These are phyloP conservation scores for Plecturocebus donacophilus DNA, from an alignment of 2,113 vertebrate species.

Conservation along the genomic window DNA sequence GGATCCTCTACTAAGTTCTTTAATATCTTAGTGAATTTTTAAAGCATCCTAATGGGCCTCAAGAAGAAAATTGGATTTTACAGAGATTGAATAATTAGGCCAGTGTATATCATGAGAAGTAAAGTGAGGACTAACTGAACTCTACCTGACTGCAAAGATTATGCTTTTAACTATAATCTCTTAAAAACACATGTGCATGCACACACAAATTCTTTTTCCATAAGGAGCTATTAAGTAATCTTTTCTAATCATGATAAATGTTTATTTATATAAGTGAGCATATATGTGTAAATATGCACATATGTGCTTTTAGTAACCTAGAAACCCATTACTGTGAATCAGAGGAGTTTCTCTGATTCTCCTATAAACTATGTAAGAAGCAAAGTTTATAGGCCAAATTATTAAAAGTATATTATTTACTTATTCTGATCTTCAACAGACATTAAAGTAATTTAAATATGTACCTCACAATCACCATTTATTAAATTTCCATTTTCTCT, in stretches of 20 bases:
- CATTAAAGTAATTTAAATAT: not conserved
- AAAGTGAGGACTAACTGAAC: not conserved
- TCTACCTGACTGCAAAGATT: not conserved
- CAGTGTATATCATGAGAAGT: not conserved
- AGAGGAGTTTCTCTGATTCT: not conserved
- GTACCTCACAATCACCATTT: not conserved
- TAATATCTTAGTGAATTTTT: not conserved
- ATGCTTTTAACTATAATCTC: slow-evolving; percentile 4
- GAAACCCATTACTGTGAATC: not conserved
- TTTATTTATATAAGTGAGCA: not conserved
- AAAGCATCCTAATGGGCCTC: not conserved
- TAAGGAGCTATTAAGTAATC: not conserved
- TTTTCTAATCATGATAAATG: slow-evolving; percentile 15
- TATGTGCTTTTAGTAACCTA: not conserved
- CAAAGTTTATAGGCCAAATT: not conserved
- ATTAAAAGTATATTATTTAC: not conserved
- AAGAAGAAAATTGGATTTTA: not conserved
- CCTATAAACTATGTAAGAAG: not conserved
- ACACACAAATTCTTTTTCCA: not conserved
- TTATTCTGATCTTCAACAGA: slow-evolving; percentile 17
- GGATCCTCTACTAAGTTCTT: not conserved
- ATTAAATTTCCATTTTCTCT: not conserved
- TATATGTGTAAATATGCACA: not conserved
- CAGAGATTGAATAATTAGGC: not conserved
- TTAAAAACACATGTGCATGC: not conserved